Base-by-base conservation (phyloP, 1,140 invertebrate species). In the Bombus pyrosoma region DNA sequence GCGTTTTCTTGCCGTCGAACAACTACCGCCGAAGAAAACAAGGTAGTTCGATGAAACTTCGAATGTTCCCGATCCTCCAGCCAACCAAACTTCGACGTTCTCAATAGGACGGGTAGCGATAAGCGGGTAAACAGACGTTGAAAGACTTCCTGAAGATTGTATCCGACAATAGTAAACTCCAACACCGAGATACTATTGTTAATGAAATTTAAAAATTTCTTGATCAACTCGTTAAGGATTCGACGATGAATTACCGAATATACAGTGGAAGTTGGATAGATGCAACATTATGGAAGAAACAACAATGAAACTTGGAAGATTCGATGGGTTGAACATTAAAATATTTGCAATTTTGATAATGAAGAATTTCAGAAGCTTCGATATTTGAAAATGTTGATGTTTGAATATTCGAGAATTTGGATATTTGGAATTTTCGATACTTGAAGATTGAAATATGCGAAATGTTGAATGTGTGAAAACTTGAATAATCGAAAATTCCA, bases 11-110 rank as follows among this genome's bases (percentile, higher is more conserved):
- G 10, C 68, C 5, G 32, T 53, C 43, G 39, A 43, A 32, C 39
- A n/a, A 41, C 28, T 37, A n/a, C 28, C n/a, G 41, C 8, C 15
- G n/a, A 53, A 25, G 73, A 57, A 53, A 53, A 75, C 43, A 53
- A 75, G 41, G 18, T 22, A 32, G 47, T 75, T 75, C 32, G 25
- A 75, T 75, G 73, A 53, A 75, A 75, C 32, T 75, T 53, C 3
- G n/a, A n/a, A 22, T 6, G n/a, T 47, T 71, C 39, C 5, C 69
- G 69, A 71, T 71, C 9, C 69, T 22, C 37, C 18, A n/a, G 39
- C 69, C 28, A 41, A 41, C 37, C 22, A 41, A 53, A 71, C 37
- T 71, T 71, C 18, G 18, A 53, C 47, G 37, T 37, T 71, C 37
- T 13, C 37, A 28, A 71, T 41, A n/a, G 12, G 10, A 69, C 22